Percentiles rank a stretch among this genome's conserved stretches.
Evolutionary conservation across 2,797 vertebrate genomes (phyloP).

Genomic region (Synaphobranchus kaupii): DNA sequence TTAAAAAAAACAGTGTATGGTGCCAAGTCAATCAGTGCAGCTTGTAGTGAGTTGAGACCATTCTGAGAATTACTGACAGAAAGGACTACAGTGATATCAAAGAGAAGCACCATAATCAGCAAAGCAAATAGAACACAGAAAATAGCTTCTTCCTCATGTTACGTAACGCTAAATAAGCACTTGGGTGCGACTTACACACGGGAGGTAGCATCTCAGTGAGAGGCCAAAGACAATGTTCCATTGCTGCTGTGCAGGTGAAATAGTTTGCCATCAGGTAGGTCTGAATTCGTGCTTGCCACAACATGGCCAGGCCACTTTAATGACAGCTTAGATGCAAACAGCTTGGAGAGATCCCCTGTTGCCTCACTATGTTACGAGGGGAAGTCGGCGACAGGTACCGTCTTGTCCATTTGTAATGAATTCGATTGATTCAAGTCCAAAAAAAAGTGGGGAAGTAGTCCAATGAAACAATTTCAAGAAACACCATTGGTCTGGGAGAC

Average conservation of each 20-base stretch:
- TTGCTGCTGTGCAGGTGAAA: background rate
- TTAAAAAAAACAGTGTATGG: background rate
- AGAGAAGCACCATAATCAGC: background rate
- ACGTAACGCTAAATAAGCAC: background rate
- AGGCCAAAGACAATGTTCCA: background rate
- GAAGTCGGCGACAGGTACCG: conserved; percentile 10
- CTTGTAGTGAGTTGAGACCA: background rate
- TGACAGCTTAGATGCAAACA: conserved; percentile 12
- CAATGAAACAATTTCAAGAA: background rate
- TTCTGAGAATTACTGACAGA: background rate
- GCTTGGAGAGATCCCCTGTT: background rate
- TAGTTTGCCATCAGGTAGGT: background rate
- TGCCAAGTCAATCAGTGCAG: background rate
- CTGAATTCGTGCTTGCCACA: conserved; percentile 9
- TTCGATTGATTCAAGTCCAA: conserved; percentile 21
- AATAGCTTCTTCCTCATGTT: background rate
- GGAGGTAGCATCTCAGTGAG: background rate
- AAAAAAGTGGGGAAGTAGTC: background rate
- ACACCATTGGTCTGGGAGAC: background rate
- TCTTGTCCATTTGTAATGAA: conserved; percentile 32
- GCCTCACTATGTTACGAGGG: background rate
- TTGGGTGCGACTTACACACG: background rate
- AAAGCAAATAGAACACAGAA: background rate
- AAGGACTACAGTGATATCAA: background rate
- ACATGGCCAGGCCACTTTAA: background rate